phyloP scores from a whole-genome alignment of 2,888 invertebrate genomes.

The Trachelus iudaicus region DNA sequence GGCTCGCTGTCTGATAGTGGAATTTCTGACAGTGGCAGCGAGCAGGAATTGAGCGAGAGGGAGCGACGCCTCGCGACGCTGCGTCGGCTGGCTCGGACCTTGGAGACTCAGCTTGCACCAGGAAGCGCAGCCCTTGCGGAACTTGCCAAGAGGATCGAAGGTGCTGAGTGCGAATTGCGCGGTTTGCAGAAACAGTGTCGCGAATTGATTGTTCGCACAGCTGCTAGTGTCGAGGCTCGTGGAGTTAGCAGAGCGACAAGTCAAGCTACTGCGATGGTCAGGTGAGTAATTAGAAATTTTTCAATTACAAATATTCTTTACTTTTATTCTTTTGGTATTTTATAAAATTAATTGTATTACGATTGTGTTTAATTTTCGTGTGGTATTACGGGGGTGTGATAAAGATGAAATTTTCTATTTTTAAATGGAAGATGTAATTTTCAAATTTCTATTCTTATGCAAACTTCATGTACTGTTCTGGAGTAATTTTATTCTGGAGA shows the following conservation, averaged over 20 bases:
- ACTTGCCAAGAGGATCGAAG: constrained; percentile 77
- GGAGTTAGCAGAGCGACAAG: constrained; percentile 30
- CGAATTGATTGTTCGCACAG: constrained; percentile 72
- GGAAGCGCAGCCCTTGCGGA: constrained; percentile 74
- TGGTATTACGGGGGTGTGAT: too few relatives aligned
- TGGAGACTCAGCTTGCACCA: constrained; percentile 76
- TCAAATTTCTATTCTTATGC: too few relatives aligned
- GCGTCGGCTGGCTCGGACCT: constrained; percentile 74
- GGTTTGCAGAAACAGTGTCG: constrained; percentile 77
- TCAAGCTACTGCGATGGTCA: constrained; percentile 32
- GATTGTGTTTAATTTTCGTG: too few relatives aligned
- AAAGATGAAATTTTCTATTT: too few relatives aligned
- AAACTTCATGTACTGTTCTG: too few relatives aligned
- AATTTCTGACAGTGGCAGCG: constrained; percentile 82
- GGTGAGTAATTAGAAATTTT: constrained; percentile 39
- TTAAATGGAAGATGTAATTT: too few relatives aligned
- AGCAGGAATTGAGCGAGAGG: constrained; percentile 74
- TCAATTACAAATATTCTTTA: not conserved
- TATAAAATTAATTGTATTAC: too few relatives aligned
- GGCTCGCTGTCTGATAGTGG: constrained; percentile 83
- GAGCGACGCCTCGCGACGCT: constrained; percentile 77
- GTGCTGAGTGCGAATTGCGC: constrained; percentile 78
- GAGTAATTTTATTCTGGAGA: too few relatives aligned
- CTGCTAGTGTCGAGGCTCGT: constrained; percentile 65
- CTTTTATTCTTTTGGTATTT: too few relatives aligned